A percentile compares a stretch with the other conserved stretches of the same genome.
Evolutionary conservation across 2,797 vertebrate genomes (phyloP).

Genomic region (Danio tinwini): DNA sequence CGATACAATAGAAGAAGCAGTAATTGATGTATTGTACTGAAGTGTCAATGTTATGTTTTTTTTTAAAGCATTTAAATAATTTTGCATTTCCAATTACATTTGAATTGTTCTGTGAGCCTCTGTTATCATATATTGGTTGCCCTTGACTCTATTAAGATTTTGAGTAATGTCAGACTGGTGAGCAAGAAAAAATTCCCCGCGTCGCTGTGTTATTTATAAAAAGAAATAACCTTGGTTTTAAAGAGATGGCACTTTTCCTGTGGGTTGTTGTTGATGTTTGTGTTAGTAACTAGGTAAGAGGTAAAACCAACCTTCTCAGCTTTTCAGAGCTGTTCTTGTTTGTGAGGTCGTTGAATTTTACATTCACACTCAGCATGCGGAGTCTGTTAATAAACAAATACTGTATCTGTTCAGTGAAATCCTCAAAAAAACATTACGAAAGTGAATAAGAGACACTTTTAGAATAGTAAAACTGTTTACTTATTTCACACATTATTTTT

Average conservation of each 20-base stretch:
- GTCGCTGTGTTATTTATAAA: constrained; percentile 74
- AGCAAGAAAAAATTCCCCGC: constrained; percentile 78
- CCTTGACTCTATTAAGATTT: constrained; percentile 83
- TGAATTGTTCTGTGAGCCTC: constrained; percentile 54
- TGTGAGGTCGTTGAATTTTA: constrained; percentile 49
- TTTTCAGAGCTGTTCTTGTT: constrained; percentile 71
- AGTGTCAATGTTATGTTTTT: background rate
- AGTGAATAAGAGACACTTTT: too few species aligned
- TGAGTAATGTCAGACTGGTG: constrained; percentile 83
- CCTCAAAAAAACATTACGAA: too few species aligned
- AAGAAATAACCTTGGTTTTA: constrained; percentile 54
- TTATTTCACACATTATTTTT: too few species aligned
- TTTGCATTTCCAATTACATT: background rate
- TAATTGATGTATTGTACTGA: background rate
- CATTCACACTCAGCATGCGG: too few species aligned
- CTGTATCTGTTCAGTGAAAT: too few species aligned
- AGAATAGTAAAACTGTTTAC: too few species aligned
- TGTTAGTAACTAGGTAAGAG: constrained; percentile 79
- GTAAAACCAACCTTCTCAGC: constrained; percentile 70
- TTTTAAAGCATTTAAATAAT: background rate
- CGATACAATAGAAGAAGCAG: constrained; percentile 37
- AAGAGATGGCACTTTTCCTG: constrained; percentile 53
- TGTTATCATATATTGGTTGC: constrained; percentile 81
- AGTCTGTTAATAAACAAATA: too few species aligned
- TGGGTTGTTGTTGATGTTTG: constrained; percentile 73